Percentiles rank a stretch among this genome's conserved stretches.
Evolutionary conservation across 2,797 vertebrate species (phyloP).

Genomic region (Eulemur coronatus): DNA sequence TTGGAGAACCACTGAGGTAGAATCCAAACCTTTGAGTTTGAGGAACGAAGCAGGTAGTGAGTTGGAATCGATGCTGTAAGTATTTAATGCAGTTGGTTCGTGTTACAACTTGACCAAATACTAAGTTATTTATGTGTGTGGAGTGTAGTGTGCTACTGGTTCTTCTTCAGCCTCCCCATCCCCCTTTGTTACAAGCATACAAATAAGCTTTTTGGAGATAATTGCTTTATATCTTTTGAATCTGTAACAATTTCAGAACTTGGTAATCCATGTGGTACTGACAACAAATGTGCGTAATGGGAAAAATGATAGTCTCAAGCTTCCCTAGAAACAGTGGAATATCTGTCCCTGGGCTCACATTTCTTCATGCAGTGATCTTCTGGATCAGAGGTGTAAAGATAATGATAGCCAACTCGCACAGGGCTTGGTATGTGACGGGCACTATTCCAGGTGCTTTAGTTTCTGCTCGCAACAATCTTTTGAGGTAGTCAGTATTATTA

Average conservation of each 20-base stretch:
- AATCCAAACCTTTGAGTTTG: background rate
- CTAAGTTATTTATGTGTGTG: background rate
- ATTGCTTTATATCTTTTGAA: background rate
- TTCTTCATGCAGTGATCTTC: background rate
- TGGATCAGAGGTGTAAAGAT: background rate
- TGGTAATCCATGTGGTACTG: background rate
- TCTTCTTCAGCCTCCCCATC: background rate
- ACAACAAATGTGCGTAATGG: background rate
- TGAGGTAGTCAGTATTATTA: background rate
- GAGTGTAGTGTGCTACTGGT: background rate
- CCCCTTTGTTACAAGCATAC: background rate
- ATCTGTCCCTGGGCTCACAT: background rate
- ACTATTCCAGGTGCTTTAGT: background rate
- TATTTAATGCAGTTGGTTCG: background rate
- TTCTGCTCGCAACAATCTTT: background rate
- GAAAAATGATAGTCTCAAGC: background rate
- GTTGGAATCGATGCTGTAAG: background rate
- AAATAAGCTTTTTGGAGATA: background rate
- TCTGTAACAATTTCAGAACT: background rate
- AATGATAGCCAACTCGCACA: background rate
- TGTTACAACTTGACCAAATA: background rate
- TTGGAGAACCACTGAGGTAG: background rate
- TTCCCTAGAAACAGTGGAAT: background rate
- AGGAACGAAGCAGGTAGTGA: background rate
- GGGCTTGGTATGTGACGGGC: background rate